Conservation (phyloP, 2,888 invertebrate species). For the Erpobdella octoculata region DNA sequence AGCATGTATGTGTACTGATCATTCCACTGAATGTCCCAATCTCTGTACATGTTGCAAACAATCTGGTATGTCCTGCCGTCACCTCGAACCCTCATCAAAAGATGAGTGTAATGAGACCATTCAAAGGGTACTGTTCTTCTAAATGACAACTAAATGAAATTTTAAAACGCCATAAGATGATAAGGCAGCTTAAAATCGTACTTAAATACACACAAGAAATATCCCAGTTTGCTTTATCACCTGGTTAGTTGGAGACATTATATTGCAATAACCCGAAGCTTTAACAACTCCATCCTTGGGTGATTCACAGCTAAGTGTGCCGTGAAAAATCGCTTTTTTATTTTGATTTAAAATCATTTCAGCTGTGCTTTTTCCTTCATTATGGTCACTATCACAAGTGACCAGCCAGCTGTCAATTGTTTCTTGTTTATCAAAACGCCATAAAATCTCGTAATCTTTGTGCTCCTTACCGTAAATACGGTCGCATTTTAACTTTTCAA, state of each 20-base stretch:
- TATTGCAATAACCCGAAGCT: conserved; percentile 72
- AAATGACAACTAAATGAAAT: conserved; percentile 33
- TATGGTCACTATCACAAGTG: conserved; percentile 72
- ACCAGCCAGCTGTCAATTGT: conserved; percentile 61
- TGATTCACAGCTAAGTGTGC: conserved; percentile 55
- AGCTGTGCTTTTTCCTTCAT: conserved; percentile 69
- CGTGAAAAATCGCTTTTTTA: conserved; percentile 53
- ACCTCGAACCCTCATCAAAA: conserved; percentile 75
- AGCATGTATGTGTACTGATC: conserved; percentile 77
- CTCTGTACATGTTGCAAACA: conserved; percentile 58
- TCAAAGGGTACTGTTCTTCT: conserved; percentile 61
- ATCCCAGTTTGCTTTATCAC: too few species aligned
- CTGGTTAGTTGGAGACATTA: conserved; percentile 61
- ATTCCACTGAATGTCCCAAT: conserved; percentile 78
- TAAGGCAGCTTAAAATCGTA: too few species aligned
- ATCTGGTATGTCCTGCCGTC: conserved; percentile 85
- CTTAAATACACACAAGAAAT: too few species aligned
- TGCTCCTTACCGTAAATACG: conserved; percentile 47
- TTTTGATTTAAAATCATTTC: conserved; percentile 62
- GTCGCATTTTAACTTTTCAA: conserved; percentile 58
- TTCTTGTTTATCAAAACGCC: conserved; percentile 63
- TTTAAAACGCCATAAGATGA: too few species aligned
- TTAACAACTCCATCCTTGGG: conserved; percentile 74
- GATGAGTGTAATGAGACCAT: conserved; percentile 69
- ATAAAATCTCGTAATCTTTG: conserved; percentile 48